phyloP scores from a whole-genome alignment of 1,140 invertebrate species.

The Drosophila jambulina region DNA sequence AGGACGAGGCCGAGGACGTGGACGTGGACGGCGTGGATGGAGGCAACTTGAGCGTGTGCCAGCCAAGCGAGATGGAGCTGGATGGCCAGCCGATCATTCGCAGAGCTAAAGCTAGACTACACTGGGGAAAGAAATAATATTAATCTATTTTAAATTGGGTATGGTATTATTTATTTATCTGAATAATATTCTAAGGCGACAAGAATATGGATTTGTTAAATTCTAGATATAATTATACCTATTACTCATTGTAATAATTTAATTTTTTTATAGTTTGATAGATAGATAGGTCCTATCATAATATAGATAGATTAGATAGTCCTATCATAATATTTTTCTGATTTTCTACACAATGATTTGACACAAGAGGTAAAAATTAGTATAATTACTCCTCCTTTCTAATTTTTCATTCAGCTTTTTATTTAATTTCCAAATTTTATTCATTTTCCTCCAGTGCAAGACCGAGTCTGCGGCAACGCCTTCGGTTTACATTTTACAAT shows the following conservation, averaged over 20 bases:
- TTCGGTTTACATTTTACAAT: conserved; percentile 83
- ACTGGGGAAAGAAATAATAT: background rate
- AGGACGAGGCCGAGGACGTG: conserved; percentile 7
- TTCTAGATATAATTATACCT: too few species aligned
- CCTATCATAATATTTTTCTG: too few species aligned
- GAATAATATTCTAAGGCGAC: too few species aligned
- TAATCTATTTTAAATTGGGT: background rate
- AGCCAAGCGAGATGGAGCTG: conserved; percentile 58
- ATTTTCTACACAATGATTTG: too few species aligned
- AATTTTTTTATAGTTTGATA: too few species aligned
- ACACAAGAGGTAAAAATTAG: too few species aligned
- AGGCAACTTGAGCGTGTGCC: conserved; percentile 67
- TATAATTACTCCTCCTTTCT: too few species aligned
- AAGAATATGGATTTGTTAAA: too few species aligned
- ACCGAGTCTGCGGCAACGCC: conserved; percentile 63
- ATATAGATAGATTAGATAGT: too few species aligned
- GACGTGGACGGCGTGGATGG: conserved; percentile 14
- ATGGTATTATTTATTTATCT: background rate
- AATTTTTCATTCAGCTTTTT: too few species aligned
- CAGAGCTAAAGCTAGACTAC: conserved; percentile 35
- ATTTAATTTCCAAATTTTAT: background rate
- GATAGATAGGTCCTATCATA: too few species aligned
- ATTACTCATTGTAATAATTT: too few species aligned
- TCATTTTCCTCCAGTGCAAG: background rate
- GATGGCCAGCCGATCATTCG: conserved; percentile 25